These are phyloP conservation scores for Stomatorhinus walkeri DNA, from an alignment of 2,797 vertebrate genomes.

Conservation along the genomic window DNA sequence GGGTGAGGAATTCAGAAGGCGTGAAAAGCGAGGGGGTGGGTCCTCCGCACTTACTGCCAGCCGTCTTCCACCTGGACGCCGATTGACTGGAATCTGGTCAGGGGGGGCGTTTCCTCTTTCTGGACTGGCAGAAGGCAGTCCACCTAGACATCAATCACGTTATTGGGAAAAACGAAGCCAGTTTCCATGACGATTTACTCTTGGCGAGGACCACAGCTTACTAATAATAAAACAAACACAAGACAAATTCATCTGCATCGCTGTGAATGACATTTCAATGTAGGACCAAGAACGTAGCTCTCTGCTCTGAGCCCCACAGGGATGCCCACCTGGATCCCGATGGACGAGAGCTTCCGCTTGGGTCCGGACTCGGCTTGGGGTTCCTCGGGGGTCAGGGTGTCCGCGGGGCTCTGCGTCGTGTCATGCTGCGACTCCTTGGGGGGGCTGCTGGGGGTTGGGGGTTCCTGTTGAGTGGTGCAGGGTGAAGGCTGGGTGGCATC, in stretches of 20 bases:
- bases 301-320: not conserved
- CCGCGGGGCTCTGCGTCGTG: constrained; percentile 60
- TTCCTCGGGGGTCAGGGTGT: constrained; percentile 69
- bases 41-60: constrained; percentile 84
- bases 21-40: not conserved
- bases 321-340: constrained; percentile 87
- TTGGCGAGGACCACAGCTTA: not conserved
- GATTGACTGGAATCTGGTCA: constrained; percentile 95
- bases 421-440: constrained; percentile 64
- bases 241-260: not conserved
- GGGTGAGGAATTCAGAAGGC: not conserved
- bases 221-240: not conserved
- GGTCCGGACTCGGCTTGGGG: constrained; percentile 67
- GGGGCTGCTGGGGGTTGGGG: constrained; percentile 42
- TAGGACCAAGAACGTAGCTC: not conserved
- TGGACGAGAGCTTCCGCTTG: constrained; percentile 92
- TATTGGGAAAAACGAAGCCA: not conserved
- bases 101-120: constrained; percentile 82
- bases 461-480: constrained; percentile 54
- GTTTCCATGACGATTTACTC: not conserved
- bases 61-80: constrained; percentile 99
- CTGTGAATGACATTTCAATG: not conserved
- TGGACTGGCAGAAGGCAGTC: constrained; percentile 94
- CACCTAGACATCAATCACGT: constrained; percentile 63
- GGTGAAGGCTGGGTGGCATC: constrained; percentile 43